Evolutionary conservation across 2,797 vertebrate genomes (phyloP).

Genomic region (Echeneis naucrates): DNA sequence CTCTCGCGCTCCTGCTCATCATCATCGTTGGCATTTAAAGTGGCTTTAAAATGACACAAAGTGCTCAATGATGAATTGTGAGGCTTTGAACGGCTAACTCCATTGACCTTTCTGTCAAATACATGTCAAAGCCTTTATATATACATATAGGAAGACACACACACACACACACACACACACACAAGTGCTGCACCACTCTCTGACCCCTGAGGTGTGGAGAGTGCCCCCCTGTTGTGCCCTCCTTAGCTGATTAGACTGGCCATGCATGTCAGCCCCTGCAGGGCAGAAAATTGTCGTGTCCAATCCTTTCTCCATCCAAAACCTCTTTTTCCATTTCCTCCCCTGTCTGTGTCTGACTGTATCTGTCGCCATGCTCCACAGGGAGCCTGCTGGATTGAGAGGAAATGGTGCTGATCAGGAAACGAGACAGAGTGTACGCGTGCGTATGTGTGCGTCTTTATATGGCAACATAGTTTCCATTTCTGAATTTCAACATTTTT

Average conservation of each 20-base stretch:
- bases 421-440: conserved; percentile 20
- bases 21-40: conserved; percentile 29
- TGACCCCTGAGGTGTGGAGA: conserved; percentile 66
- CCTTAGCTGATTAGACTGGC: conserved; percentile 65
- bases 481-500: not conserved
- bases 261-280: conserved; percentile 59
- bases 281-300: conserved; percentile 68
- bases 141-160: no score
- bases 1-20: not conserved
- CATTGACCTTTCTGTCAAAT: conserved; percentile 9
- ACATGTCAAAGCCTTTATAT: no score
- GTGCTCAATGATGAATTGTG: conserved; percentile 5
- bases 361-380: conserved; percentile 31
- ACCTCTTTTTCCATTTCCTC: conserved; percentile 40
- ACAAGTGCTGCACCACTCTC: conserved; percentile 4
- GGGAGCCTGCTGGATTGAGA: conserved; percentile 55
- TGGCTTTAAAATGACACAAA: conserved; percentile 35
- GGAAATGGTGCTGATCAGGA: conserved; percentile 56
- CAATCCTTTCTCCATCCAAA: conserved; percentile 55
- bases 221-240: conserved; percentile 35
- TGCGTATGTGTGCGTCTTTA: conserved; percentile 7
- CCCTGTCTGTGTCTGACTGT: conserved; percentile 26
- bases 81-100: conserved; percentile 15
- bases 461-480: not conserved
- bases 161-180: conserved; percentile 19